A percentile compares a stretch with the other conserved stretches of the same genome.
Conservation (phyloP, 2,797 vertebrate genomes). For the Cyprinodon diabolis region DNA sequence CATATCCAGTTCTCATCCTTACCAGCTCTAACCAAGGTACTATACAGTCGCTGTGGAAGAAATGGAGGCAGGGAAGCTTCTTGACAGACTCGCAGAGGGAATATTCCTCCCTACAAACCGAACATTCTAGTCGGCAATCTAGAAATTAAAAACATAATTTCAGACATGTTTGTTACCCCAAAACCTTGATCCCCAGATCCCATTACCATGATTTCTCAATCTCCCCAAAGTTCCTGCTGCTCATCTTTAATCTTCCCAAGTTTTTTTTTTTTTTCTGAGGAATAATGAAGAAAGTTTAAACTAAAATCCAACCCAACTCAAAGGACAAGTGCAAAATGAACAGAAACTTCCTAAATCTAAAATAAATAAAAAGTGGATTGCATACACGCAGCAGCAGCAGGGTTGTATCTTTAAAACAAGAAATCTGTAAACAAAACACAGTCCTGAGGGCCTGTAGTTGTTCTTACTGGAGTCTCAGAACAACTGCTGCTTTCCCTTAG, state of each 20-base stretch:
- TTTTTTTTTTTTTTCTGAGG: not conserved
- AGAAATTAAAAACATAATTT: slow-evolving; percentile 11
- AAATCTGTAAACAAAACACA: not conserved
- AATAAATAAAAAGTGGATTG: too few species aligned
- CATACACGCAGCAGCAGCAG: too few species aligned
- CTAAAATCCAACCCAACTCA: too few species aligned
- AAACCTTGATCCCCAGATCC: not conserved
- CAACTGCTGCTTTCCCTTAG: too few species aligned
- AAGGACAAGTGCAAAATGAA: too few species aligned
- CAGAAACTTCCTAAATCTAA: too few species aligned
- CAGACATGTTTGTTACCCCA: not conserved
- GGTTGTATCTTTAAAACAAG: too few species aligned
- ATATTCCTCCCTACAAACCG: slow-evolving; percentile 92
- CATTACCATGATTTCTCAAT: not conserved
- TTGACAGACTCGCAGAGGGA: slow-evolving; percentile 83
- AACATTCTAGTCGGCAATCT: slow-evolving; percentile 84
- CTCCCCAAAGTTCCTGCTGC: not conserved
- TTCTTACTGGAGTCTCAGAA: not conserved
- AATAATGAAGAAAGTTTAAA: too few species aligned
- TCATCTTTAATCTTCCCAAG: too few species aligned
- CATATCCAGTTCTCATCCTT: slow-evolving; percentile 58
- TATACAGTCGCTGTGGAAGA: slow-evolving; percentile 92
- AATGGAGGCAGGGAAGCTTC: slow-evolving; percentile 91
- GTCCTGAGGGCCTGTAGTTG: not conserved
- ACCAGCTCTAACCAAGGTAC: slow-evolving; percentile 96